Evolutionary conservation across 2,797 vertebrate species (phyloP).

Genomic region (Oreochromis mossambicus): DNA sequence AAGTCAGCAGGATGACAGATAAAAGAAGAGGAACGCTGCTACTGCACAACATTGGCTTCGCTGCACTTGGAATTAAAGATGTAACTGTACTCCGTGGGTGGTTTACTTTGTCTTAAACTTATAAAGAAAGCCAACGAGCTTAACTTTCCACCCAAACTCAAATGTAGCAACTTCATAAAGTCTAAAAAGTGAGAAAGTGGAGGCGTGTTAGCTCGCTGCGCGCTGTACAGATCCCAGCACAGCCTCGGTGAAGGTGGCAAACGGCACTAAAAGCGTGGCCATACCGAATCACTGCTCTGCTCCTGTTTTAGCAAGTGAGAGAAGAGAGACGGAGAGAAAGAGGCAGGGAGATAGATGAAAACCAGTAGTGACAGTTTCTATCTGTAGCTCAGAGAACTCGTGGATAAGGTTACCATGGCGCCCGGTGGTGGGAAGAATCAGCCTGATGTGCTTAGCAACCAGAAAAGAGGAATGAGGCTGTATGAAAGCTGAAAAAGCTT

Average conservation of each 20-base stretch:
- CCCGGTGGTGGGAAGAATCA: slow-evolving; percentile 61
- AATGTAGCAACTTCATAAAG: slow-evolving; percentile 20
- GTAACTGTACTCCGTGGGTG: not conserved
- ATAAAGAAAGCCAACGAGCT: not conserved
- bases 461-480: slow-evolving; percentile 33
- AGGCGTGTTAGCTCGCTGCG: slow-evolving; percentile 10
- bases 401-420: slow-evolving; percentile 74
- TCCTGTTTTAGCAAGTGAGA: slow-evolving; percentile 33
- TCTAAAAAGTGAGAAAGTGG: slow-evolving; percentile 10
- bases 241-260: not conserved
- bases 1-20: not conserved
- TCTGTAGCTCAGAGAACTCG: slow-evolving; percentile 60
- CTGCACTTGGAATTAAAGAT: not conserved
- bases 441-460: slow-evolving; percentile 62
- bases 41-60: not conserved
- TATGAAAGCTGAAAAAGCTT: slow-evolving; percentile 24
- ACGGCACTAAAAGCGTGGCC: not conserved
- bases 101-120: not conserved
- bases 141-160: not conserved
- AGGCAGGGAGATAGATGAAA: slow-evolving; percentile 36
- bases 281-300: slow-evolving; percentile 1
- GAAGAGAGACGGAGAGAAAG: not conserved
- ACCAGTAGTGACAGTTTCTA: slow-evolving; percentile 65
- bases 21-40: not conserved
- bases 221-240: not conserved